phyloP scores from a whole-genome alignment of 92 coral and sea anemone species.

The Chrysogorgia sp. region DNA sequence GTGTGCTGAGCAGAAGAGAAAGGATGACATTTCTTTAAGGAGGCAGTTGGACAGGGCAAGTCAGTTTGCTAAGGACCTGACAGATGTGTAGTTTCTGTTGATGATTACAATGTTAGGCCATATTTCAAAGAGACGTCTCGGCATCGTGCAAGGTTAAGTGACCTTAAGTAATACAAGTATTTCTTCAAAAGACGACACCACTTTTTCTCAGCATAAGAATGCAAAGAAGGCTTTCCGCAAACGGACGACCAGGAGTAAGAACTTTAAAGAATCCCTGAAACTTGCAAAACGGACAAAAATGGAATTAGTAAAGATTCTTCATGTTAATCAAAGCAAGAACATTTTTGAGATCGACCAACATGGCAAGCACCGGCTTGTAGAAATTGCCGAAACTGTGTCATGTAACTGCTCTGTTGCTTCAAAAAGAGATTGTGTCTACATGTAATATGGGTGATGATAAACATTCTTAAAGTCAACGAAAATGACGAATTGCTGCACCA shows the following conservation, averaged over 20 bases:
- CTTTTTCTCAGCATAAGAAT: neutral
- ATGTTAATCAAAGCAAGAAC: slow-evolving; percentile 52
- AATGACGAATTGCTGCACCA: slow-evolving; percentile 57
- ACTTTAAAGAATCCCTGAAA: slow-evolving; percentile 53
- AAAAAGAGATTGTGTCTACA: slow-evolving; percentile 60
- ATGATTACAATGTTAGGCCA: slow-evolving; percentile 31
- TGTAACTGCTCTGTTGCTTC: slow-evolving; percentile 65
- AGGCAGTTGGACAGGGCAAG: slow-evolving; percentile 54
- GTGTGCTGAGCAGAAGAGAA: slow-evolving; percentile 44
- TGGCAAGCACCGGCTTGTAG: slow-evolving; percentile 51
- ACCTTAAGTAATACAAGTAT: neutral
- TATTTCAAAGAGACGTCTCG: slow-evolving; percentile 38
- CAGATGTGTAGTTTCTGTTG: slow-evolving; percentile 6
- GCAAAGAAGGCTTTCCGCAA: slow-evolving; percentile 30
- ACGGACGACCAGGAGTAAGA: slow-evolving; percentile 41
- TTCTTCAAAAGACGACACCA: slow-evolving; percentile 42
- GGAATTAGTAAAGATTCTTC: slow-evolving; percentile 36
- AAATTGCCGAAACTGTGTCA: slow-evolving; percentile 54
- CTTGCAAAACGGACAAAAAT: slow-evolving; percentile 50
- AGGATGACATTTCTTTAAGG: slow-evolving; percentile 34
- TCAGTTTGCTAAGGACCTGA: slow-evolving; percentile 48
- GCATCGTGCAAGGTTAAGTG: slow-evolving; percentile 51
- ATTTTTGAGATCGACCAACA: slow-evolving; percentile 57
- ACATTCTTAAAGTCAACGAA: slow-evolving; percentile 54
- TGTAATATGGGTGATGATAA: slow-evolving; percentile 56